phyloP scores from a whole-genome alignment of 2,797 vertebrate species.

The Acanthiza pusilla region DNA sequence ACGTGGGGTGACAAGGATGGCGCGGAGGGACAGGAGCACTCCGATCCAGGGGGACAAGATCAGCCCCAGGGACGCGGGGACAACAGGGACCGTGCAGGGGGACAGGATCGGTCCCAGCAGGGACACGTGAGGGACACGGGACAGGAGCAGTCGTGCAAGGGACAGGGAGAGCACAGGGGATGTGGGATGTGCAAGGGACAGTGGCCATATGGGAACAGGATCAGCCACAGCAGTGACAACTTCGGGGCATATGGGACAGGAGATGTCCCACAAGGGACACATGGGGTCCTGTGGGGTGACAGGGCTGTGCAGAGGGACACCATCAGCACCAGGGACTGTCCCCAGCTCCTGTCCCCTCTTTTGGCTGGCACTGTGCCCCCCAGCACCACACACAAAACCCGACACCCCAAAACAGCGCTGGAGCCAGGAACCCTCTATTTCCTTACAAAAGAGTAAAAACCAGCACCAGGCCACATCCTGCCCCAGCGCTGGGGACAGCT shows the following conservation, averaged over 20 bases:
- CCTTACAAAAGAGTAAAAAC: background rate
- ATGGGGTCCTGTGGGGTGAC: background rate
- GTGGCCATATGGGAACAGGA: fast-evolving
- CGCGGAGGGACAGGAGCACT: fast-evolving
- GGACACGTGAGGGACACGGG: background rate
- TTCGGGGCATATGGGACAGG: fast-evolving
- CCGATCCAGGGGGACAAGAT: too few relatives aligned
- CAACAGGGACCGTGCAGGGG: too few relatives aligned
- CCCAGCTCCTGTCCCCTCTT: fast-evolving
- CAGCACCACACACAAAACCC: background rate
- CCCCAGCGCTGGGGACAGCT: background rate
- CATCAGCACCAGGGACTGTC: background rate
- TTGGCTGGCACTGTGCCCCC: fast-evolving
- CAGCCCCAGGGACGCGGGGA: background rate
- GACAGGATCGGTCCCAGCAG: too few relatives aligned
- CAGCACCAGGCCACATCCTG: background rate
- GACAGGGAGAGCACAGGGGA: background rate
- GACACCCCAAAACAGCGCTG: background rate
- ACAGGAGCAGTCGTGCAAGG: background rate
- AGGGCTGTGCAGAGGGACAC: background rate
- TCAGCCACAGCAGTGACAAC: background rate
- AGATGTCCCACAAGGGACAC: background rate
- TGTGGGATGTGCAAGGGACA: background rate
- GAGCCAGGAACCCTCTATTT: background rate
- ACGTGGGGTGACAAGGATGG: background rate